Percentiles rank a stretch among this genome's conserved stretches.
Evolutionary conservation across 2,113 vertebrate species (phyloP).

Genomic region (Tragelaphus imberbis): DNA sequence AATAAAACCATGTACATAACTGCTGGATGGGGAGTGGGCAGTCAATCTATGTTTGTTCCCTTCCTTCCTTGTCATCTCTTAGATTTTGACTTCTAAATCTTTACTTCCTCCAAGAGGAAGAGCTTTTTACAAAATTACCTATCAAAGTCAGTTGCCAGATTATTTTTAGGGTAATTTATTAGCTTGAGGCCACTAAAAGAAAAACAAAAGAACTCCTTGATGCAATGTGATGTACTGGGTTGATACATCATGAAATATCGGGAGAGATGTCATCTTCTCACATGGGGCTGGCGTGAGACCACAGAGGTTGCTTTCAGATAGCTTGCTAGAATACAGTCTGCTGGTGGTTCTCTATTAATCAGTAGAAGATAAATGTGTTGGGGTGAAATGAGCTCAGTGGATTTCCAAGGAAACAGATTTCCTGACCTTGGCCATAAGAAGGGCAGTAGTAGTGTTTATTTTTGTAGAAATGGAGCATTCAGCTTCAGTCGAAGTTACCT

Average conservation of each 20-base stretch:
- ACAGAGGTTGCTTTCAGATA: not conserved
- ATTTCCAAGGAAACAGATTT: not conserved
- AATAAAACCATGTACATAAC: not conserved
- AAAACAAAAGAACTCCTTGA: constrained; percentile 48
- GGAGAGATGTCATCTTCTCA: not conserved
- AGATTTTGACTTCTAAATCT: not conserved
- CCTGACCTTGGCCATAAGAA: not conserved
- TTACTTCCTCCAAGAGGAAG: not conserved
- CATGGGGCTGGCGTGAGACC: accelerated
- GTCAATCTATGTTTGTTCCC: too few species aligned
- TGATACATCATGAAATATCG: constrained; percentile 53
- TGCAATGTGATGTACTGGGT: constrained; percentile 1
- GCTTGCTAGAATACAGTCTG: not conserved
- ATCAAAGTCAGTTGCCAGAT: not conserved
- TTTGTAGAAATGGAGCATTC: constrained; percentile 5
- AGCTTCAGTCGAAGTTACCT: constrained; percentile 43
- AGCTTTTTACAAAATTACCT: not conserved
- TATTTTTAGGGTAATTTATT: constrained; percentile 67
- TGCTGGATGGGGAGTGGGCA: not conserved
- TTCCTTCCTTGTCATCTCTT: not conserved
- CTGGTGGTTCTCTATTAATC: accelerated
- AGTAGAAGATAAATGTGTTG: not conserved
- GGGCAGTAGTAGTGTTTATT: not conserved
- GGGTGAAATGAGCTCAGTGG: not conserved
- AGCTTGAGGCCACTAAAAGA: constrained; percentile 57